These are phyloP conservation scores for Gonatopus flavifemur DNA, from an alignment of 1,140 invertebrate genomes.

Conservation along the genomic window DNA sequence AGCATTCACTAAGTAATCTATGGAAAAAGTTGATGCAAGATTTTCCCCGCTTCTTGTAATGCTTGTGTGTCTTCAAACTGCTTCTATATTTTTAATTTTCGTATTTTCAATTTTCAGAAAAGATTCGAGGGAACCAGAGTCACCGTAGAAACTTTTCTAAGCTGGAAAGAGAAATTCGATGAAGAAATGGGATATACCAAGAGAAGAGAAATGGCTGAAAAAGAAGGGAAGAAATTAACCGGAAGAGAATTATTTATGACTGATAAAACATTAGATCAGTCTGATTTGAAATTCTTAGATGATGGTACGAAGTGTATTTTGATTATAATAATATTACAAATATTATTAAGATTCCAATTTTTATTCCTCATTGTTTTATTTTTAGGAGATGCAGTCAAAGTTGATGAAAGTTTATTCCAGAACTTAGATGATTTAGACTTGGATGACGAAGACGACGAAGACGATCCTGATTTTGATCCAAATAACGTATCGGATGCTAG, in stretches of 20 bases:
- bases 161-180: constrained; percentile 94
- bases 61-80: too few relatives aligned
- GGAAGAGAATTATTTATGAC: constrained; percentile 90
- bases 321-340: not conserved
- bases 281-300: constrained; percentile 92
- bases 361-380: too few relatives aligned
- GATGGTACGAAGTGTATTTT: constrained; percentile 67
- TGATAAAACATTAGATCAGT: constrained; percentile 90
- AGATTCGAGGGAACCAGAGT: constrained; percentile 94
- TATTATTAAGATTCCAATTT: constrained; percentile 7
- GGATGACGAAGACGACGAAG: constrained; percentile 71
- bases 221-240: constrained; percentile 74
- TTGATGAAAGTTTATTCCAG: constrained; percentile 93
- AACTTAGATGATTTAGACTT: constrained; percentile 88
- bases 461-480: constrained; percentile 65
- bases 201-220: constrained; percentile 68
- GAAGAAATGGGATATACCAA: constrained; percentile 81
- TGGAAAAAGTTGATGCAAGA: too few relatives aligned
- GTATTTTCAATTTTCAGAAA: constrained; percentile 68
- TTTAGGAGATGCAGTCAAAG: constrained; percentile 83
- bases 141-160: constrained; percentile 93
- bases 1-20: too few relatives aligned
- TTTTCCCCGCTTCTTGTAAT: too few relatives aligned
- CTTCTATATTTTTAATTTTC: too few relatives aligned
- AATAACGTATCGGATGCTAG: constrained; percentile 34